Percentiles rank a stretch among this genome's conserved stretches.
These are phyloP conservation scores for Caenorhabditis sinica DNA, from an alignment of 2,888 invertebrate species.

Conservation along the genomic window DNA sequence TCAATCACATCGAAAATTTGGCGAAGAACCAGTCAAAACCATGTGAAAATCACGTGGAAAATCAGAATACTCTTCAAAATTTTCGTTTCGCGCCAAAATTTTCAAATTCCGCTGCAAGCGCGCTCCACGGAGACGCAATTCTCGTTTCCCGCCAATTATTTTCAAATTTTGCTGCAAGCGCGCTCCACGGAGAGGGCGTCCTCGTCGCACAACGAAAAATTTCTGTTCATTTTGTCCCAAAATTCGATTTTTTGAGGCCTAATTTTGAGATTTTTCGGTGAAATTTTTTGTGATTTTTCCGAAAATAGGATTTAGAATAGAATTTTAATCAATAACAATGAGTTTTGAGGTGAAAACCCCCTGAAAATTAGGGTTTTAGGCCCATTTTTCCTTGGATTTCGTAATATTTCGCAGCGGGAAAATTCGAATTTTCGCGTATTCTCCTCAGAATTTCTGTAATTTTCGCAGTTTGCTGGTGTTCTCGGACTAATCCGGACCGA, in stretches of 20 bases:
- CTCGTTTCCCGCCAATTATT: slow-evolving; percentile 26
- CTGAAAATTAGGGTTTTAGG: not conserved
- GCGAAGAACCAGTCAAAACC: not conserved
- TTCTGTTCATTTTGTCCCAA: slow-evolving; percentile 52
- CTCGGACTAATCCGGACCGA: not conserved
- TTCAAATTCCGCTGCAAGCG: slow-evolving; percentile 40
- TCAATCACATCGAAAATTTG: not conserved
- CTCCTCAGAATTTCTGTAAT: not conserved
- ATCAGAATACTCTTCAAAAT: slow-evolving; percentile 22
- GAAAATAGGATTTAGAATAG: not conserved
- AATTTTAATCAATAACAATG: not conserved
- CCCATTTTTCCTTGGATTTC: not conserved
- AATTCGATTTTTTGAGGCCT: slow-evolving; percentile 52
- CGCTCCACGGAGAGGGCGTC: slow-evolving; percentile 50
- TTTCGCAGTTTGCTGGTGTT: not conserved
- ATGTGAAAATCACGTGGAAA: slow-evolving; percentile 43
- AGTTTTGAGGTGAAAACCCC: not conserved
- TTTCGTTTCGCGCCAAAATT: slow-evolving; percentile 33
- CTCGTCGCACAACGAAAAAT: not conserved
- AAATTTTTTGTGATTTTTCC: not conserved
- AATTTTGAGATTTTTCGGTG: slow-evolving; percentile 2
- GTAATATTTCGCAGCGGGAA: not conserved
- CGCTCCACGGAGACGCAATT: slow-evolving; percentile 49
- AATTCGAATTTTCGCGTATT: not conserved
- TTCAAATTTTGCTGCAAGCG: slow-evolving; percentile 40